Percentiles rank a stretch among this genome's conserved stretches.
Evolutionary conservation across 2,113 vertebrate species (phyloP).

Genomic region (Burhinus oedicnemus): DNA sequence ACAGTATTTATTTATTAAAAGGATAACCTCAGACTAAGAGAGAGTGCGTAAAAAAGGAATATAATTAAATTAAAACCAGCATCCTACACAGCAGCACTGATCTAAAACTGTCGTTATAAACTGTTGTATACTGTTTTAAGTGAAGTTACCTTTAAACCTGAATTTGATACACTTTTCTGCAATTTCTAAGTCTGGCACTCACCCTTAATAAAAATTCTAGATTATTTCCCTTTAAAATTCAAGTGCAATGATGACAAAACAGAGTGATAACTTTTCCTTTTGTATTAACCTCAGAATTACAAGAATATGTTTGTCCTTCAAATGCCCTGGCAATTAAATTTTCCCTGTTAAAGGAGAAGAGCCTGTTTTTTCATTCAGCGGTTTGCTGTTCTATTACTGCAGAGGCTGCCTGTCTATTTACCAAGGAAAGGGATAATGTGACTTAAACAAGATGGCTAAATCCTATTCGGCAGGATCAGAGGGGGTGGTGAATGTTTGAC

Average conservation of each 20-base stretch:
- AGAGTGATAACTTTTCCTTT: conserved; percentile 25
- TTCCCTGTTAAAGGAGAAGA: conserved; percentile 38
- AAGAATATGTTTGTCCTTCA: conserved; percentile 16
- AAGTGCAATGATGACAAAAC: background rate
- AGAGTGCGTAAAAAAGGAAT: background rate
- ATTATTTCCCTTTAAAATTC: conserved; percentile 1
- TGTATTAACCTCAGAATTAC: background rate
- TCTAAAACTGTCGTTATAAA: background rate
- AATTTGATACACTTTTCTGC: background rate
- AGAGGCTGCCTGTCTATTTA: conserved; percentile 25
- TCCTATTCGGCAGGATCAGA: conserved; percentile 9
- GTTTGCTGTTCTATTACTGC: background rate
- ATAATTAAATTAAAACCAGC: background rate
- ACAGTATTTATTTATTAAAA: background rate
- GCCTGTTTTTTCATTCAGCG: conserved; percentile 26
- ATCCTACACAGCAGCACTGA: accelerated
- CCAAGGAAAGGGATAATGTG: background rate
- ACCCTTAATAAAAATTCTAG: background rate
- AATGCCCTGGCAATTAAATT: background rate
- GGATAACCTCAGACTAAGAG: background rate
- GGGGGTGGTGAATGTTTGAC: background rate
- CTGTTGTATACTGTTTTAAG: background rate
- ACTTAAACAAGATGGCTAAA: conserved; percentile 39
- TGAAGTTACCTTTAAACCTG: background rate
- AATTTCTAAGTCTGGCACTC: background rate